Evolutionary conservation across 1,140 invertebrate genomes (phyloP), one percentile per base, ranked within the genome.

Genomic region (Pollicipes pollicipes): DNA sequence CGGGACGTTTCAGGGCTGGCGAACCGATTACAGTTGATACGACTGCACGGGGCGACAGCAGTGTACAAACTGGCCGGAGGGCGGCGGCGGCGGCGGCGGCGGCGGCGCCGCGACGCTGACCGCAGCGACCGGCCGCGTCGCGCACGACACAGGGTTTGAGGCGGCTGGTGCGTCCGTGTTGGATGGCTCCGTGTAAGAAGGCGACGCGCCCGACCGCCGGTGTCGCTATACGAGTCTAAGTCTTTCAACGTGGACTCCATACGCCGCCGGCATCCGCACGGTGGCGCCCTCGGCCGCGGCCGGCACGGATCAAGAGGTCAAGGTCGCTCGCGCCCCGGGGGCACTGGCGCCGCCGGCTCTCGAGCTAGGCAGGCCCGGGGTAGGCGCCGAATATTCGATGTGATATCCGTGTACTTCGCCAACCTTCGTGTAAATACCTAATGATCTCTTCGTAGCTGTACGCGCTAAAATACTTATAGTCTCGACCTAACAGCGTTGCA

Each of bases 361-460:
- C n/a, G n/a, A n/a, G n/a, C n/a, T n/a, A n/a, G n/a, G n/a, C n/a
- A n/a, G n/a, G n/a, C n/a, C n/a, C n/a, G n/a, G n/a, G n/a, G n/a
- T n/a, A n/a, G 45, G 21, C 45, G 45, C 10, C 45, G 45, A 10
- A 17, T 13, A 58, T 58, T 58, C 45, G 45, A 58, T 58, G 45
- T 58, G 45, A 58, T 58, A 58, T 58, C 45, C n/a, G 24, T 58
- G 45, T 58, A 58, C 45, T 58, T 58, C 24, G 45, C 45, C 45
- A 58, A 58, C 45, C 45, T 58, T 58, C 45, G 45, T 58, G 45
- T 58, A 58, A 58, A 58, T 58, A 58, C 45, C 24, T 58, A 58
- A 3, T 58, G 45, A 58, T 58, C 45, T 58, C 45, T 58, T 58
- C n/a, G 45, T 58, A 58, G 45, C 13, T 21, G 45, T 58, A 58